Evolutionary conservation across 2,113 vertebrate species (phyloP), one percentile per base, ranked within the genome.

Genomic region (Hyperoodon ampullatus): DNA sequence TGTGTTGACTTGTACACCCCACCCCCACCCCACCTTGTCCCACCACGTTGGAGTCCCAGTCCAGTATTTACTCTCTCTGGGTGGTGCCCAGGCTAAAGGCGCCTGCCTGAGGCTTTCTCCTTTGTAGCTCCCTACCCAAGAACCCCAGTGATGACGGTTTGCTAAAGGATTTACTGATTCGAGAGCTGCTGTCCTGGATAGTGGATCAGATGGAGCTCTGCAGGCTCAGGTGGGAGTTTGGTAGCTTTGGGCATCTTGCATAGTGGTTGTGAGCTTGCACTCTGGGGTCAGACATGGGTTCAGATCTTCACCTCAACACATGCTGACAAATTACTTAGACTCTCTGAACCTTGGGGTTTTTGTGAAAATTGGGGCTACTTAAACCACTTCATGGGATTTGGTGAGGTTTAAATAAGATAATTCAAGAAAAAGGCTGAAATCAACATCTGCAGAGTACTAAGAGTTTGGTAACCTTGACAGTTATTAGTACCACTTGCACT

Each of bases 101-200:
- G 60, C 55, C 72, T 14, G 33, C 68, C n/a, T 24, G n/a, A 33
- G 5, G 42, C 47, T 94, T 39, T 81, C 81, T 75, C 26, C 82
- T 91, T 70, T 53, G 61, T 72, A 98, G 96, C 42, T 80, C 93
- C 35, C 80, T 63, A 13, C 68, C 70, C 80, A 84, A 74, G 58
- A 55, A 44, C 26, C 18, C 80, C n/a, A 14, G 24, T 2, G 58
- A 83, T 5, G 88, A 93, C 21, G 95, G 89, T 58, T 21, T 95
- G 74, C 93, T 96, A 1, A 90, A 70, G 50, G 70, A 71, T 10
- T 47, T 96, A n/a, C 82, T 95, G 89, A 74, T 93, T 47, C 88
- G 23, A n/a, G 86, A 98, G 92, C 80, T 98, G 87, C 91, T 98
- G 93, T 94, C 96, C 55, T 93, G 95, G 86, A 30, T 97, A 74